These are phyloP conservation scores for Pipistrellus kuhlii DNA, from an alignment of 2,797 vertebrate genomes.

Conservation along the genomic window DNA sequence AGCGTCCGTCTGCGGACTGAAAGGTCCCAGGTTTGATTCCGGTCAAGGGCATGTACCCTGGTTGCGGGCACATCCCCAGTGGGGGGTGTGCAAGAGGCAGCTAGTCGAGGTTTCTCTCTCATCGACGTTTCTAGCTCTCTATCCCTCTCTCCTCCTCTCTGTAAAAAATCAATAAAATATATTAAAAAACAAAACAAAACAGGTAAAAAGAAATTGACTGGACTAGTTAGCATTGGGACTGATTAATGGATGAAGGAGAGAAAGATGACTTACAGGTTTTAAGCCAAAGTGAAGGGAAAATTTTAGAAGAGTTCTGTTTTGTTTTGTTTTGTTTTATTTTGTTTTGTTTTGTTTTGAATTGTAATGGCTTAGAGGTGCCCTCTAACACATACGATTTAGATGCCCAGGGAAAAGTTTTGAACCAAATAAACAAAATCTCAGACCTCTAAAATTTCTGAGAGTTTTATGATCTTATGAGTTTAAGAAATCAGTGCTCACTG, in stretches of 20 bases:
- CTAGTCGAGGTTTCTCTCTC: too few species aligned
- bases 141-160: too few species aligned
- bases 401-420: constrained; percentile 8
- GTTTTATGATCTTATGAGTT: constrained; percentile 29
- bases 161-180: too few species aligned
- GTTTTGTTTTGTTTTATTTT: not conserved
- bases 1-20: too few species aligned
- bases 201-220: not conserved
- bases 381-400: not conserved
- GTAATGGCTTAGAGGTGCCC: not conserved
- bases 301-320: constrained; percentile 1
- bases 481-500: constrained; percentile 19
- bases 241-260: not conserved
- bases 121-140: too few species aligned
- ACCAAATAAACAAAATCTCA: constrained; percentile 7
- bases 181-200: not conserved
- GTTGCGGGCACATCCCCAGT: too few species aligned
- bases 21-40: too few species aligned
- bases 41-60: too few species aligned
- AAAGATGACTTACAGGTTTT: constrained; percentile 41
- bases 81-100: too few species aligned
- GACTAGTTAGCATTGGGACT: not conserved
- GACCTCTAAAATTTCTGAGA: constrained; percentile 25
- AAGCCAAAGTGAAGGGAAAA: not conserved
- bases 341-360: not conserved